Conservation (phyloP, 2,113 vertebrate species). For the Pycnonotus jocosus region DNA sequence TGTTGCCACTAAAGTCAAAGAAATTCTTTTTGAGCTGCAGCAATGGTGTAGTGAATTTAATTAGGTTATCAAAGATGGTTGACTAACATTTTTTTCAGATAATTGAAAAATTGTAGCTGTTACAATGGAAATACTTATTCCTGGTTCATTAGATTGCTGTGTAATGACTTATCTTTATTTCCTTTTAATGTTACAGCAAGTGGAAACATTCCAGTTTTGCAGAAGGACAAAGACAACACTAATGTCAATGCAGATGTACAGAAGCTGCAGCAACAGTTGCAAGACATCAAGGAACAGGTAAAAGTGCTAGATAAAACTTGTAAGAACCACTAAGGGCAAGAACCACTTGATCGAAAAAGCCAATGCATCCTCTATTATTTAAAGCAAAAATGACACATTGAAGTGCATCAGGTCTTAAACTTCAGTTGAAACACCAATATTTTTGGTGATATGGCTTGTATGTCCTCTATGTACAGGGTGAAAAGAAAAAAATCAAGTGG, state of each 20-base stretch:
- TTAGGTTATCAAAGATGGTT: not conserved
- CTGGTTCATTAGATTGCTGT: not conserved
- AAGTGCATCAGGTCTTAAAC: not conserved
- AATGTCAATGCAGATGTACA: constrained; percentile 98
- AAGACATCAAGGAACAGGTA: constrained; percentile 99
- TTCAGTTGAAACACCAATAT: not conserved
- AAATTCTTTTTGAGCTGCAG: not conserved
- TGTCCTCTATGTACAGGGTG: not conserved
- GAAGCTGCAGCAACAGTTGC: constrained; percentile 96
- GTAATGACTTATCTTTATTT: not conserved
- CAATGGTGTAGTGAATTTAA: not conserved
- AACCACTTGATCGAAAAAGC: not conserved
- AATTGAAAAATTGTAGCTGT: not conserved
- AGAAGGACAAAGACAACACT: constrained; percentile 98
- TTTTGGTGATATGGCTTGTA: not conserved
- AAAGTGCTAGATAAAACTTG: not conserved
- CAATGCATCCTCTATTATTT: not conserved
- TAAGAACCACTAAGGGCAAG: not conserved
- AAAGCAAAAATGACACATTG: not conserved
- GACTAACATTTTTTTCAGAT: not conserved
- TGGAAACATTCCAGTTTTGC: constrained; percentile 92
- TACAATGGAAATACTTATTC: not conserved
- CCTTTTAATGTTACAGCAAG: constrained; percentile 77
- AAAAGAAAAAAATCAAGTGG: not conserved
- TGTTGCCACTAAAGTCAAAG: not conserved